phyloP scores from a whole-genome alignment of 2,888 invertebrate species.

The Seira musarum region DNA sequence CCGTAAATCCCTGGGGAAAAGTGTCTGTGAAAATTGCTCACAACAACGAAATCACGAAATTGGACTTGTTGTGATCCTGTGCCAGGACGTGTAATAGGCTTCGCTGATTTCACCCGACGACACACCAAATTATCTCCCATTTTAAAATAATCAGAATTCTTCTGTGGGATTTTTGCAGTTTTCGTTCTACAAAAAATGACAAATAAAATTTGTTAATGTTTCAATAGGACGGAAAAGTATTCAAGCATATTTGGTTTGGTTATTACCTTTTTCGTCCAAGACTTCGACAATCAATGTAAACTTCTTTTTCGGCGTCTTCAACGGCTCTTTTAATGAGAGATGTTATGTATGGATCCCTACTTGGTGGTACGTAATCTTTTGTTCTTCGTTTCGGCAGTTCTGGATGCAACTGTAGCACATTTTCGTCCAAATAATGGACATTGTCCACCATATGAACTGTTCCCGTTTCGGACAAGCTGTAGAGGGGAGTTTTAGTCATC shows the following conservation, averaged over 20 bases:
- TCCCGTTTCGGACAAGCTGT: constrained; percentile 61
- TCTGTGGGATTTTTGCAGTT: constrained; percentile 59
- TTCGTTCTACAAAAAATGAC: constrained; percentile 46
- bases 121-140: constrained; percentile 63
- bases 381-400: constrained; percentile 62
- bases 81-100: constrained; percentile 36
- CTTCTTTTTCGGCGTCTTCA: constrained; percentile 66
- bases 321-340: constrained; percentile 65
- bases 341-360: constrained; percentile 65
- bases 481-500: constrained; percentile 64
- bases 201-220: not conserved
- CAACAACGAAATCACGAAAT: constrained; percentile 62
- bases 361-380: constrained; percentile 64
- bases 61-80: constrained; percentile 46
- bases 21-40: constrained; percentile 58
- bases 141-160: constrained; percentile 59
- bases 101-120: constrained; percentile 61
- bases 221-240: not conserved
- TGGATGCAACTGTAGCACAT: constrained; percentile 67
- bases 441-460: constrained; percentile 63
- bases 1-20: constrained; percentile 66
- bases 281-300: constrained; percentile 63
- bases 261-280: constrained; percentile 55
- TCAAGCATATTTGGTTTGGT: constrained; percentile 30
- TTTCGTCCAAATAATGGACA: constrained; percentile 67